Conservation (phyloP, 1,140 invertebrate genomes). For the Ceratitis capitata region DNA sequence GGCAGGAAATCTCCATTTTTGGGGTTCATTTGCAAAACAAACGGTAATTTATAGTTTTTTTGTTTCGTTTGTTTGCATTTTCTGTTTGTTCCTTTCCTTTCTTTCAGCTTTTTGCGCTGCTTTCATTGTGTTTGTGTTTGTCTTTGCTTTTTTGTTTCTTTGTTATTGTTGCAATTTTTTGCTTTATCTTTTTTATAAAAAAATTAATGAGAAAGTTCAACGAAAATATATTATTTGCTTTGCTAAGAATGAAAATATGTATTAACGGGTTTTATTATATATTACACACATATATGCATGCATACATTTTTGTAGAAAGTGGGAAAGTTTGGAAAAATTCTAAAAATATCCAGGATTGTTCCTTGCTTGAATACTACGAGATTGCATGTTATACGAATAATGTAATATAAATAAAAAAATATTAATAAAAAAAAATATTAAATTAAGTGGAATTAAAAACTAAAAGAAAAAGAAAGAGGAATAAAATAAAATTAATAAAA, state of each 20-base stretch:
- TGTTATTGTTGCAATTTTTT: conserved; percentile 1
- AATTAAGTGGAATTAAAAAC: too few species aligned
- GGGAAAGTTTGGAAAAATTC: too few species aligned
- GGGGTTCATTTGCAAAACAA: conserved; percentile 65
- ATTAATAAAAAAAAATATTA: too few species aligned
- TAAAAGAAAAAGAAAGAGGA: too few species aligned
- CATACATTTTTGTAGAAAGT: too few species aligned
- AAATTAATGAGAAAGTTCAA: not conserved
- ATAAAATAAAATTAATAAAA: too few species aligned
- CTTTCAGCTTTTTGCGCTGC: conserved; percentile 40
- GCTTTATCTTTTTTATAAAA: not conserved
- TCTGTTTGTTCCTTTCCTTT: conserved; percentile 41
- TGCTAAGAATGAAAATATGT: too few species aligned
- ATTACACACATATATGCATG: too few species aligned
- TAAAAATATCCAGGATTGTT: too few species aligned
- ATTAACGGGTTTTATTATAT: not conserved
- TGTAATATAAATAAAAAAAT: too few species aligned
- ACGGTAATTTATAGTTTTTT: conserved; percentile 55
- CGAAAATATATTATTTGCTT: not conserved
- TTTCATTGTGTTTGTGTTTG: conserved; percentile 34
- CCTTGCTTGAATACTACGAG: too few species aligned
- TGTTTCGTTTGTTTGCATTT: conserved; percentile 44
- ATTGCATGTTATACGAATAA: too few species aligned
- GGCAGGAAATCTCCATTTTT: conserved; percentile 66
- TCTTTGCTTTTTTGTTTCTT: conserved; percentile 35